Evolutionary conservation across 2,113 vertebrate genomes (phyloP).

Genomic region (Eclectus roratus): DNA sequence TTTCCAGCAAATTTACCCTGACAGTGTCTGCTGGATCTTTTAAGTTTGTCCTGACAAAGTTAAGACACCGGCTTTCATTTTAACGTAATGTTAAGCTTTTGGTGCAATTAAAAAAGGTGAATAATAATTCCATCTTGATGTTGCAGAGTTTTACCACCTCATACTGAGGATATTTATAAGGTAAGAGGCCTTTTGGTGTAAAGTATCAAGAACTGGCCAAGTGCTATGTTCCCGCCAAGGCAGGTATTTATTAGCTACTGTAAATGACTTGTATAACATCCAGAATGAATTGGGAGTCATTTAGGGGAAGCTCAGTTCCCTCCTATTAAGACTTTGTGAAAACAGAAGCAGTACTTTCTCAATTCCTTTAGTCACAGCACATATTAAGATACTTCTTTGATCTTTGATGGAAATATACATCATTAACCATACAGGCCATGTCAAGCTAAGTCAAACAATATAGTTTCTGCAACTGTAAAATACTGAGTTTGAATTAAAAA

Average conservation of each 20-base stretch:
- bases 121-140: background rate
- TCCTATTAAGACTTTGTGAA: background rate
- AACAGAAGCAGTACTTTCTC: background rate
- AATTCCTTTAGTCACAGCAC: background rate
- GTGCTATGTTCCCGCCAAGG: background rate
- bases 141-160: background rate
- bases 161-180: background rate
- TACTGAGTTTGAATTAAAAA: background rate
- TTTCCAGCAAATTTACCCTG: background rate
- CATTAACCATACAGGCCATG: background rate
- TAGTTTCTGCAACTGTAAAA: background rate
- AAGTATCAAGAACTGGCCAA: background rate
- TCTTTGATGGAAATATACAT: background rate
- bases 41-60: background rate
- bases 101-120: background rate
- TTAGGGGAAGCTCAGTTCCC: background rate
- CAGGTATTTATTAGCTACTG: background rate
- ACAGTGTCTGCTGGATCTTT: background rate
- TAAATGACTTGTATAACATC: background rate
- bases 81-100: background rate
- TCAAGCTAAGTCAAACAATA: slow-evolving; percentile 5
- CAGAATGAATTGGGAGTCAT: background rate
- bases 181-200: background rate
- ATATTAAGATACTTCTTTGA: background rate
- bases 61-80: background rate